Evolutionary conservation across 2,888 invertebrate genomes (phyloP).

Genomic region (Melolontha melolontha): DNA sequence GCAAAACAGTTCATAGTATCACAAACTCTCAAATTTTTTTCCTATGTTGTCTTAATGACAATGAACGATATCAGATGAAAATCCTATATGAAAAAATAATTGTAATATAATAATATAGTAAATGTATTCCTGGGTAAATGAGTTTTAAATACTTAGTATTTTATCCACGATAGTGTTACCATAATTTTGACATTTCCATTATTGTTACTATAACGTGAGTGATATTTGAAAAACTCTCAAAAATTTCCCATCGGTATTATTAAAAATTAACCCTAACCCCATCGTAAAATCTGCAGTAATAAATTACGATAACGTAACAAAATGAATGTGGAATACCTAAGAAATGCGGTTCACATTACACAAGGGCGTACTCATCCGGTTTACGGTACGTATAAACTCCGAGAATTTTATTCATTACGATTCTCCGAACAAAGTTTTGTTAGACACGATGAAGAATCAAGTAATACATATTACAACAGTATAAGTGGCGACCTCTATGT

Average conservation of each 20-base stretch:
- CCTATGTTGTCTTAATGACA: too few relatives aligned
- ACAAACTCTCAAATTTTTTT: too few relatives aligned
- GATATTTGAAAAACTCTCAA: background rate
- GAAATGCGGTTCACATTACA: conserved; percentile 20
- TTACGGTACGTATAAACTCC: conserved; percentile 6
- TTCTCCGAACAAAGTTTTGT: conserved; percentile 20
- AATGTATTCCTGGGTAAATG: too few relatives aligned
- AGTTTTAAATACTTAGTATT: too few relatives aligned
- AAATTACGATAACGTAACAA: conserved; percentile 18
- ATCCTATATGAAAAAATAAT: too few relatives aligned
- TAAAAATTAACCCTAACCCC: conserved; percentile 8
- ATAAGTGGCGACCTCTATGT: conserved; percentile 20
- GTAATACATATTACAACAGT: conserved; percentile 2
- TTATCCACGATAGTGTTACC: too few relatives aligned
- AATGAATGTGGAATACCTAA: conserved; percentile 29
- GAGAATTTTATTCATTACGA: conserved; percentile 27
- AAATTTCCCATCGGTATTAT: conserved; percentile 20
- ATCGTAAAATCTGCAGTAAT: background rate
- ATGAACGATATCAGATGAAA: too few relatives aligned
- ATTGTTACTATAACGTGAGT: too few relatives aligned
- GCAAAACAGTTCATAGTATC: too few relatives aligned
- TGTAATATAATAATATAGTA: too few relatives aligned
- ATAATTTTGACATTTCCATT: too few relatives aligned
- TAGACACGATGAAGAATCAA: background rate
- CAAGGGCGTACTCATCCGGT: conserved; percentile 18